These are phyloP conservation scores for Ailuropoda melanoleuca DNA, from an alignment of 2,113 vertebrate genomes.

Conservation along the genomic window DNA sequence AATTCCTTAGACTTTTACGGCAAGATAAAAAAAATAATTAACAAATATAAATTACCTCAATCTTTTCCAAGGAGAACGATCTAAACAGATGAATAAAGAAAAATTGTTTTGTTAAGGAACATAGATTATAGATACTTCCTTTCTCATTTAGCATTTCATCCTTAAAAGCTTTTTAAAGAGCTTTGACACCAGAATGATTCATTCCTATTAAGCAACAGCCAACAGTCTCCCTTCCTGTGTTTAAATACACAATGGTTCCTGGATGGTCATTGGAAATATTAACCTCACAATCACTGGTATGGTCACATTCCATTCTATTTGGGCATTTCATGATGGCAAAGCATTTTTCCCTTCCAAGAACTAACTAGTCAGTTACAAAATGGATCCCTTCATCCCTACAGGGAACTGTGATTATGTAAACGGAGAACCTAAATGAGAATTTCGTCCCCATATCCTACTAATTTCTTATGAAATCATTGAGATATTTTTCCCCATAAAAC, in stretches of 20 bases:
- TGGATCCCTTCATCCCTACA: background rate
- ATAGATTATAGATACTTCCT: background rate
- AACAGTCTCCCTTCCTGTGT: background rate
- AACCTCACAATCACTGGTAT: background rate
- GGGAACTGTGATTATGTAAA: background rate
- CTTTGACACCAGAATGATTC: conserved; percentile 35
- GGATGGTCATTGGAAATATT: background rate
- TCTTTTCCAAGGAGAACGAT: conserved; percentile 56
- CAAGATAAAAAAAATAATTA: conserved; percentile 33
- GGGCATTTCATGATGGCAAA: background rate
- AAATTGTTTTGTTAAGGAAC: conserved; percentile 47
- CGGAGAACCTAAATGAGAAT: conserved; percentile 3
- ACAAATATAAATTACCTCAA: conserved; percentile 27
- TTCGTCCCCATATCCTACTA: background rate
- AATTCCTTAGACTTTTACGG: conserved; percentile 14
- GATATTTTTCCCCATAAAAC: conserved; percentile 5
- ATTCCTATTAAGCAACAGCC: background rate
- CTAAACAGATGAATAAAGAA: conserved; percentile 34
- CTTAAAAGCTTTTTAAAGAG: conserved; percentile 42
- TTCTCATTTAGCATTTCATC: conserved; percentile 41
- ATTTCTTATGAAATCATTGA: conserved; percentile 11
- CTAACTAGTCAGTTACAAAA: background rate
- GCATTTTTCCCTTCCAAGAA: background rate
- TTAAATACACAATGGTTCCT: conserved; percentile 43
- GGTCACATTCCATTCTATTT: background rate